Conservation (phyloP, 1,140 invertebrate genomes). For the Brachionus rubens region DNA sequence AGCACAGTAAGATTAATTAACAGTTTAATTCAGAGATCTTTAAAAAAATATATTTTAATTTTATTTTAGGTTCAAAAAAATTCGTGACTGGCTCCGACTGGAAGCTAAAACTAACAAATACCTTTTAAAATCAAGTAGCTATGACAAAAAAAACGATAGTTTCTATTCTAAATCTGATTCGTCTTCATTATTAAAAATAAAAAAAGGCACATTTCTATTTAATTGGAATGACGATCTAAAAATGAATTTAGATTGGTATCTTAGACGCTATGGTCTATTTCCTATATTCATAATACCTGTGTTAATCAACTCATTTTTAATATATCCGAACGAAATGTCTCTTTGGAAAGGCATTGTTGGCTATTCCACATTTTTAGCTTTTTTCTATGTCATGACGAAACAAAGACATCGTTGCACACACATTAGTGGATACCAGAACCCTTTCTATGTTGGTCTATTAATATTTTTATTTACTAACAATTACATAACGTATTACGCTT, state of each 20-base stretch:
- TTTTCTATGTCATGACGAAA: background rate
- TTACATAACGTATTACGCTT: background rate
- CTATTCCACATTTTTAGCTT: background rate
- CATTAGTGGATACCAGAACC: constrained; percentile 37
- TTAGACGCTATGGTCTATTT: background rate
- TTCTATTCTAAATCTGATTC: background rate
- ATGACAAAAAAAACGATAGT: background rate
- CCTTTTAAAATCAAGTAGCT: background rate
- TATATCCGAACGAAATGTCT: constrained; percentile 26
- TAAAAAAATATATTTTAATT: background rate
- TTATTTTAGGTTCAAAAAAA: constrained; percentile 29
- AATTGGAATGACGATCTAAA: constrained; percentile 20
- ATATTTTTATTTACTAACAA: background rate
- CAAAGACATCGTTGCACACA: constrained; percentile 26
- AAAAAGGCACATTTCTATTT: constrained; percentile 28
- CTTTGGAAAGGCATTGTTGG: constrained; percentile 1
- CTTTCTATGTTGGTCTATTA: constrained; percentile 11
- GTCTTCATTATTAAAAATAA: constrained; percentile 22
- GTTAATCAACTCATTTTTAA: constrained; percentile 18
- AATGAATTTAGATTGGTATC: constrained; percentile 27
- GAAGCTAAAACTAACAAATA: constrained; percentile 22
- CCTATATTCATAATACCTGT: background rate
- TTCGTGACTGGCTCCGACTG: constrained; percentile 16
- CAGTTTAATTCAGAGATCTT: too few relatives aligned
- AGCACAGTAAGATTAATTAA: constrained; percentile 24